Evolutionary conservation across 2,888 invertebrate genomes (phyloP).

Genomic region (Belgica antarctica): DNA sequence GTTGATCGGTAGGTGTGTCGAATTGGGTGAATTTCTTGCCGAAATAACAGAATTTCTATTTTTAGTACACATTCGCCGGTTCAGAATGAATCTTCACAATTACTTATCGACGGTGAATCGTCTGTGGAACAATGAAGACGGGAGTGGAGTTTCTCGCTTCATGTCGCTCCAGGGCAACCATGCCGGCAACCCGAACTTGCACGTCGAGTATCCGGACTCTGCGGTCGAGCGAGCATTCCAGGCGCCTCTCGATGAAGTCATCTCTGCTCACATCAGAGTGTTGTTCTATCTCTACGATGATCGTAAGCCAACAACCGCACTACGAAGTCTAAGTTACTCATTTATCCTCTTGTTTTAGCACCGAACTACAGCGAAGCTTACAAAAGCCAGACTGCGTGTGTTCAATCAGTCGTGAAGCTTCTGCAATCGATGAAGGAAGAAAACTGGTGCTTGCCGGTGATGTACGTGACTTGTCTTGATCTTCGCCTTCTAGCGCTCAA

Average conservation of each 20-base stretch:
- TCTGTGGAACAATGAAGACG: conserved; percentile 64
- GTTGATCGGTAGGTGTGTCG: neutral
- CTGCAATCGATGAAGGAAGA: conserved; percentile 87
- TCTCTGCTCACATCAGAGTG: conserved; percentile 71
- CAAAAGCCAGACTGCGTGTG: conserved; percentile 72
- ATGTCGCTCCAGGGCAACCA: conserved; percentile 71
- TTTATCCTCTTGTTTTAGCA: conserved; percentile 47
- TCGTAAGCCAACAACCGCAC: conserved; percentile 53
- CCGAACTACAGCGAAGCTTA: conserved; percentile 68
- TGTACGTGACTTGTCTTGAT: conserved; percentile 87
- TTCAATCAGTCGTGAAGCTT: conserved; percentile 75
- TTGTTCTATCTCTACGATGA: conserved; percentile 55
- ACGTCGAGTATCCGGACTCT: conserved; percentile 68
- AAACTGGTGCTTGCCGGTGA: conserved; percentile 94
- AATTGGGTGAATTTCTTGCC: neutral
- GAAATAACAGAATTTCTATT: neutral
- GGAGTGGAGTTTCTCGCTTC: conserved; percentile 60
- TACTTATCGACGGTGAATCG: conserved; percentile 58
- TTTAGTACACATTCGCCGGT: conserved; percentile 1
- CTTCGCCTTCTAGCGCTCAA: conserved; percentile 78
- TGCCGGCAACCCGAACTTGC: conserved; percentile 66
- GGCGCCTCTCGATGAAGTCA: conserved; percentile 72
- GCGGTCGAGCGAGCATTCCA: conserved; percentile 69
- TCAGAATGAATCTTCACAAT: conserved; percentile 26
- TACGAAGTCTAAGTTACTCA: conserved; percentile 8